Evolutionary conservation across 2,888 invertebrate species (phyloP).

Genomic region (Drosophila neutralis): DNA sequence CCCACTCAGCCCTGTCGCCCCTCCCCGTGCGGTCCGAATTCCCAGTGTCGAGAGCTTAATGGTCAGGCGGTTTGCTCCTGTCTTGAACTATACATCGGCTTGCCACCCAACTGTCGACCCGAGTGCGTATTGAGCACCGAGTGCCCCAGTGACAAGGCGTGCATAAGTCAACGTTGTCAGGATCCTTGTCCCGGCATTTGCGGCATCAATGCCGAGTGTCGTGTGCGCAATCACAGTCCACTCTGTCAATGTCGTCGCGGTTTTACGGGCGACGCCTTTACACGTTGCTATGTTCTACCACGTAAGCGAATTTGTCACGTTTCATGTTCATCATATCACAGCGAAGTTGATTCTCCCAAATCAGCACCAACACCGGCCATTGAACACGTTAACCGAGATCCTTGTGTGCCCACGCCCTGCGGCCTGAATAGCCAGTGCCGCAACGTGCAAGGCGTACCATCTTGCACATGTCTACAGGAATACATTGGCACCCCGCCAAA

Average conservation of each 20-base stretch:
- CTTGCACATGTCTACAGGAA: constrained; percentile 87
- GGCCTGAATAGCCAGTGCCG: constrained; percentile 88
- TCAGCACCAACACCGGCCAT: constrained; percentile 75
- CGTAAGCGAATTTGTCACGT: constrained; percentile 74
- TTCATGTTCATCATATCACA: background rate
- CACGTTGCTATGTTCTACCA: constrained; percentile 86
- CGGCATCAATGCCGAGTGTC: constrained; percentile 89
- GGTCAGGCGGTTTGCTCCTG: constrained; percentile 88
- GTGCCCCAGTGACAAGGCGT: constrained; percentile 87
- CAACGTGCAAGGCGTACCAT: constrained; percentile 86
- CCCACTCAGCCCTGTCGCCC: constrained; percentile 86
- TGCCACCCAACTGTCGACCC: constrained; percentile 90
- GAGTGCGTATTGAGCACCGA: constrained; percentile 89
- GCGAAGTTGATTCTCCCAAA: background rate
- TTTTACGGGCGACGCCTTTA: constrained; percentile 91
- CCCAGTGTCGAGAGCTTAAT: constrained; percentile 87
- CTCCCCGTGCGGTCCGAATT: constrained; percentile 89
- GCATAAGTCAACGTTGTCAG: constrained; percentile 88
- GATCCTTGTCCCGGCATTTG: constrained; percentile 88
- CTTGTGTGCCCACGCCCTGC: constrained; percentile 89
- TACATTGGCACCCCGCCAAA: constrained; percentile 89
- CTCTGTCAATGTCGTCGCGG: constrained; percentile 90
- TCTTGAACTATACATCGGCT: constrained; percentile 87
- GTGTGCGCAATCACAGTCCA: constrained; percentile 91
- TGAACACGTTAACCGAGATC: constrained; percentile 85